Percentiles rank a stretch among this genome's conserved stretches.
phyloP scores from a whole-genome alignment of 2,888 invertebrate species.

The Microctonus brassicae region DNA sequence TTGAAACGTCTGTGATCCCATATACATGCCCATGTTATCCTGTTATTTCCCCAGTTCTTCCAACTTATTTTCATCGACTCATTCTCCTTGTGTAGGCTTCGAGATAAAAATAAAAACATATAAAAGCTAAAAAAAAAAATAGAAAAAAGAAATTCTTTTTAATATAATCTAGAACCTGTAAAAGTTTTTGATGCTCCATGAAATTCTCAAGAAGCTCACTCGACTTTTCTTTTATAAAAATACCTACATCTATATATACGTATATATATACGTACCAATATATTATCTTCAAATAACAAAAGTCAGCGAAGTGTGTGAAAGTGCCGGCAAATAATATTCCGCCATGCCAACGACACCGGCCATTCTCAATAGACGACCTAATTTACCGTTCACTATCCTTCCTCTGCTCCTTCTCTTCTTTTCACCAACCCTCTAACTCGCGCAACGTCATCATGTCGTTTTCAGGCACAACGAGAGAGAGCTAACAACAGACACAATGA shows the following conservation, averaged over 20 bases:
- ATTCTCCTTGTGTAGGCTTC: background rate
- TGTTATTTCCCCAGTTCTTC: background rate
- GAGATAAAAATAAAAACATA: background rate
- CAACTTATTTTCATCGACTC: background rate
- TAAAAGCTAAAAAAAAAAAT: background rate
- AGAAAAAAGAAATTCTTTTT: background rate
- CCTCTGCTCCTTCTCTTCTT: background rate
- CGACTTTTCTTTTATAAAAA: conserved; percentile 15
- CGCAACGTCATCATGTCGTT: background rate
- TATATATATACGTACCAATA: background rate
- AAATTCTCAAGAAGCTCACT: background rate
- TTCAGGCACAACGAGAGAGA: background rate
- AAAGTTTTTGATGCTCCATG: background rate
- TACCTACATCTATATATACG: conserved; percentile 15
- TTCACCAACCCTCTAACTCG: background rate
- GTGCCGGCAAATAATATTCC: conserved; percentile 42
- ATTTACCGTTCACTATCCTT: conserved; percentile 38
- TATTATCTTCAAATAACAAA: conserved; percentile 1
- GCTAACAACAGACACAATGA: conserved; percentile 37
- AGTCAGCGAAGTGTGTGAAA: conserved; percentile 17
- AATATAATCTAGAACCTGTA: background rate
- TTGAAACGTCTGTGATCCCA: background rate
- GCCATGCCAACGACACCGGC: conserved; percentile 26
- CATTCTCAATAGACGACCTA: conserved; percentile 43
- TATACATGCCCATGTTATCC: background rate